Percentiles rank a stretch among this genome's conserved stretches.
Evolutionary conservation across 2,888 invertebrate genomes (phyloP).

Genomic region (Morpho deidamia): DNA sequence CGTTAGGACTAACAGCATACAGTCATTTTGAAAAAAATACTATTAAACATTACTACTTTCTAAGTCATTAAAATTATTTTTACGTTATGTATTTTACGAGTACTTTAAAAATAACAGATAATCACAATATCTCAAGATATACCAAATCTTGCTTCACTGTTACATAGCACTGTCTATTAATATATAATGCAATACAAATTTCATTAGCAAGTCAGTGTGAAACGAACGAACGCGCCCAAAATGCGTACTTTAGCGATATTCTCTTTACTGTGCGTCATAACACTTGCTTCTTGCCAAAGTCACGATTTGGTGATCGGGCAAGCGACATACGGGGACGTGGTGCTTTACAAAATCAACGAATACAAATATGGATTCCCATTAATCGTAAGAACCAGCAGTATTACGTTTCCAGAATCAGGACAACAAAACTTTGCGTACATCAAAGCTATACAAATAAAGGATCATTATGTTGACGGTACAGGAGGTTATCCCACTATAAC

Average conservation of each 20-base stretch:
- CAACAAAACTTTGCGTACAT: constrained; percentile 54
- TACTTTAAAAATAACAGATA: too few species aligned
- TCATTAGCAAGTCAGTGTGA: constrained; percentile 51
- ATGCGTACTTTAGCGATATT: constrained; percentile 47
- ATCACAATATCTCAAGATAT: neutral
- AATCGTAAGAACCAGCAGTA: constrained; percentile 44
- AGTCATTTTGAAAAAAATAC: too few species aligned
- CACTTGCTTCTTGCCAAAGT: constrained; percentile 45
- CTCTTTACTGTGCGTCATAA: constrained; percentile 41
- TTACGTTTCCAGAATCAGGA: constrained; percentile 59
- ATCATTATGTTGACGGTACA: constrained; percentile 48
- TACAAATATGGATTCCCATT: constrained; percentile 63
- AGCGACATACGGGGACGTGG: constrained; percentile 54
- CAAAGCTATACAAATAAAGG: constrained; percentile 54
- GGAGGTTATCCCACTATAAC: constrained; percentile 60
- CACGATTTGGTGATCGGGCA: constrained; percentile 56
- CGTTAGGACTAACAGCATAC: too few species aligned
- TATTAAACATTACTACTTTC: too few species aligned
- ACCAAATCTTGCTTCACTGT: constrained; percentile 30
- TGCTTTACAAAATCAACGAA: constrained; percentile 50
- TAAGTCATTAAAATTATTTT: too few species aligned
- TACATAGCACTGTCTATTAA: constrained; percentile 36
- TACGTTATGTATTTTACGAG: too few species aligned
- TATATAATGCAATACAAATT: constrained; percentile 47
- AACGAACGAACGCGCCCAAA: constrained; percentile 53